Base-by-base conservation (phyloP, 2,113 vertebrate species). In the Bagarius yarrelli region DNA sequence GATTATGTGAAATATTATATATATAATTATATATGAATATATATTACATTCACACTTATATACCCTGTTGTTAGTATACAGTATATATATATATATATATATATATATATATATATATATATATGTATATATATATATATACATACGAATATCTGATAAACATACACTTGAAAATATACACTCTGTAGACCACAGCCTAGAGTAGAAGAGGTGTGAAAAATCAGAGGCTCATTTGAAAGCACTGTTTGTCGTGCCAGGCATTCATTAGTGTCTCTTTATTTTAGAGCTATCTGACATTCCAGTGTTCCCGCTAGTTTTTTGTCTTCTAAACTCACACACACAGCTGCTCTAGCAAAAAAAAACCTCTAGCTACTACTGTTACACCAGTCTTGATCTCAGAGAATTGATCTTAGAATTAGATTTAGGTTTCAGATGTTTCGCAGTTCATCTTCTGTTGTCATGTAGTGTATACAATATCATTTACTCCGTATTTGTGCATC, bases 231-330 rank as follows among this genome's bases (percentile, higher is more conserved):
- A 64, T 74, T 74, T 27, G 44, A 74, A 64, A 59, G 70, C 44
- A 55, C 30, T 63, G 57, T 50, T 30, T 53, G 21, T 40, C 5
- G 9, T 64, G 79, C 79, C 79, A 81, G 50, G 71, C 57, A 74
- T 81, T 81, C 79, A 80, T 73, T 80, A 63, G 44, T 64, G 30
- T 74, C 59, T 71, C 55, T 73, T 81, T 32, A 53, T 64, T 55
- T 74, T 18, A 81, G 70, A 64, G 21, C 12, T 25, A 19, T 72
- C 50, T 53, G 70, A 72, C 27, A 2, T 55, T 36, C 55, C 53
- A 59, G 27, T 3, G 0, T 59, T 52, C 19, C n/a, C 36, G 47
- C 36, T 9, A 69, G 32, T 30, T 44, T 19, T 27, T 47, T 19
- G 44, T 44, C 52, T 27, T 30, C 52, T 40, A 9, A 61, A 50